Base-by-base conservation (phyloP, 2,888 invertebrate species). In the Drosophila nr. perissopoda region DNA sequence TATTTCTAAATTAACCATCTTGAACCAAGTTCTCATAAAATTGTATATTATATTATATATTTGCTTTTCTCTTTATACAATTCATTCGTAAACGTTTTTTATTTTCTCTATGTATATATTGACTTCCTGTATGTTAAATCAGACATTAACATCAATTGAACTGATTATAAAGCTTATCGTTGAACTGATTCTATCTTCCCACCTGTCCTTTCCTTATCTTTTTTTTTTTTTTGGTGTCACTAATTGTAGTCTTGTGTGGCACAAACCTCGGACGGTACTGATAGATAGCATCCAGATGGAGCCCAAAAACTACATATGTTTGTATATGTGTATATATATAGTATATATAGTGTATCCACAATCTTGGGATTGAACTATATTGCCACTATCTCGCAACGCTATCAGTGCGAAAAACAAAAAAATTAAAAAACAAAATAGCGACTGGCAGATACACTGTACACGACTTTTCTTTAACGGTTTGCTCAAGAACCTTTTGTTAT, bases 281-380 rank as follows among this genome's bases (percentile, higher is more conserved):
- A 56, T 71, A 59, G 38, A 71, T 65, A 51, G 34, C 36, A 25
- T 3, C 16, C 31, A 40, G n/a, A 36, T 33, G 45, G 25, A 62
- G 40, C 13, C 27, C 11, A 61, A 57, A 25, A 33, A 21, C 16
- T 54, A 36, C 45, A 13, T 56, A 29, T 56, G n/a, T 58, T 3
- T 58, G 3, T 27, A 56, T 38, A 3, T 57, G 29, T 1, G 4
- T 40, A 56, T 56, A 54, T 54, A 27, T 18, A 18, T 29, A 11
- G 10, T 10, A 6, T 18, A 29, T 29, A n/a, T 13, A 4, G 5
- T 10, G n/a, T 18, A 10, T 38, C 29, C 13, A 16, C 16, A 40
- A 38, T 29, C 38, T 18, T 11, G 5, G 6, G 11, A 18, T 51
- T 16, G n/a, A 57, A 29, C 40, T 57, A 21, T 42, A 29, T 56